phyloP scores from a whole-genome alignment of 1,140 invertebrate genomes.

The Oscheius sp. region DNA sequence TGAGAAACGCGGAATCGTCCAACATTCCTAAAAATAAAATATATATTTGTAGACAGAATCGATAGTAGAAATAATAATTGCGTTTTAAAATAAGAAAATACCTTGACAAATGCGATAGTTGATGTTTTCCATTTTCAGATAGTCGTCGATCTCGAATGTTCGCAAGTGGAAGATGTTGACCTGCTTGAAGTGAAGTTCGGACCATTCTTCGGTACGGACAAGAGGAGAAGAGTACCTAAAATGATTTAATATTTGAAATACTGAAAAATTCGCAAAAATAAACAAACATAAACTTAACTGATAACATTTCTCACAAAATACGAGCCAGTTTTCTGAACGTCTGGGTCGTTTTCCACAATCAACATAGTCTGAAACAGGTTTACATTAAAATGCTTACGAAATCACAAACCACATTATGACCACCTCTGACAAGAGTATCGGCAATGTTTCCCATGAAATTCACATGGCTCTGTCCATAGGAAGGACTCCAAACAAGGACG shows the following conservation, averaged over 20 bases:
- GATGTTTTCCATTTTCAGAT: slow-evolving; percentile 1
- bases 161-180: background rate
- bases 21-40: slow-evolving; percentile 59
- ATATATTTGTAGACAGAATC: background rate
- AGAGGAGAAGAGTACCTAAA: background rate
- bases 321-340: background rate
- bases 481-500: slow-evolving; percentile 3
- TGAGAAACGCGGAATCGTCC: slow-evolving; percentile 71
- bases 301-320: background rate
- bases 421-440: slow-evolving; percentile 13
- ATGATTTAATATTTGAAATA: background rate
- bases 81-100: background rate
- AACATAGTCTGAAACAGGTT: slow-evolving; percentile 14
- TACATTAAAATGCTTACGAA: background rate
- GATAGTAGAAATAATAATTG: background rate
- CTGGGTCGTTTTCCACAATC: slow-evolving; percentile 1
- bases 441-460: slow-evolving; percentile 38
- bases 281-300: background rate
- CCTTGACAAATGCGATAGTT: slow-evolving; percentile 3
- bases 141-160: background rate
- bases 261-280: background rate
- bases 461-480: slow-evolving; percentile 23
- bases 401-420: slow-evolving; percentile 34
- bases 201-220: background rate
- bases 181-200: background rate